These are phyloP conservation scores for Trichogramma dendrolimi DNA, from an alignment of 2,888 invertebrate species.

Conservation along the genomic window DNA sequence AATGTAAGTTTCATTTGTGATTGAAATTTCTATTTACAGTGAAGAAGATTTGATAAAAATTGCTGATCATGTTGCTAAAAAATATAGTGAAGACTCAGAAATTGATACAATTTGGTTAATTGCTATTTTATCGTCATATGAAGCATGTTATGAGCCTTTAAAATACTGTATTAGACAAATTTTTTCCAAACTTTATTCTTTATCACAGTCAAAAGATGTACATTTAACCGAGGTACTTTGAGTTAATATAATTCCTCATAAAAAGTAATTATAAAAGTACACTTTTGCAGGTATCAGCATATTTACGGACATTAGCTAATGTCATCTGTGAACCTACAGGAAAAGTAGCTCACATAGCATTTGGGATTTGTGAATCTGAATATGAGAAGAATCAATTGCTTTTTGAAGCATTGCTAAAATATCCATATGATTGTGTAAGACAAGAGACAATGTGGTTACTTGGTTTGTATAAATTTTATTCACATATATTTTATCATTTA, in stretches of 20 bases:
- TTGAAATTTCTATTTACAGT: conserved; percentile 32
- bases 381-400: conserved; percentile 29
- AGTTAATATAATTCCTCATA: too few relatives aligned
- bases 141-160: conserved; percentile 31
- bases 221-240: too few relatives aligned
- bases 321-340: conserved; percentile 37
- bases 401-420: conserved; percentile 36
- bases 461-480: conserved; percentile 33
- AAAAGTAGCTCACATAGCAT: conserved; percentile 34
- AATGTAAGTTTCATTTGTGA: neutral
- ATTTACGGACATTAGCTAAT: conserved; percentile 44
- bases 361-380: conserved; percentile 25
- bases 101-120: conserved; percentile 41
- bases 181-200: too few relatives aligned
- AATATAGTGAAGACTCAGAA: conserved; percentile 28
- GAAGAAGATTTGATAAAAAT: conserved; percentile 37
- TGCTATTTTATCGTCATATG: conserved; percentile 42
- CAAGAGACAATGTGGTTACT: conserved; percentile 48
- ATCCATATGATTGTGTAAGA: conserved; percentile 39
- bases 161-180: conserved; percentile 6
- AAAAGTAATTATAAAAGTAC: conserved; percentile 31
- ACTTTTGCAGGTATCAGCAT: conserved; percentile 37
- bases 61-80: conserved; percentile 28
- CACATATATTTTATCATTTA: neutral
- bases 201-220: too few relatives aligned